Percentiles rank a stretch among this genome's conserved stretches.
These are phyloP conservation scores for Noctua janthe DNA, from an alignment of 2,888 invertebrate genomes.

Conservation along the genomic window DNA sequence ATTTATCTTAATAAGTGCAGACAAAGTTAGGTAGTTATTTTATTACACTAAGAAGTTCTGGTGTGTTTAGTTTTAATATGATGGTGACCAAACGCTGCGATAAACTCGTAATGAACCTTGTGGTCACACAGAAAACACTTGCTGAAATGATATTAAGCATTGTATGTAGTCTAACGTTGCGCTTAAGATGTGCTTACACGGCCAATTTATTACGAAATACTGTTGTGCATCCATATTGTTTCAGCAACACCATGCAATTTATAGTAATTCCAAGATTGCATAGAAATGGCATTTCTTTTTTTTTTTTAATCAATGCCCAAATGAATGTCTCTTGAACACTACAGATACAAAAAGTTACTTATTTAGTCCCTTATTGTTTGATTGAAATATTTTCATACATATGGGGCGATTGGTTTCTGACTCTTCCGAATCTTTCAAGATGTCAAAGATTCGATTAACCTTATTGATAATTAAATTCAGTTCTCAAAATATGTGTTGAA, in stretches of 20 bases:
- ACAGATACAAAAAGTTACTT: background rate
- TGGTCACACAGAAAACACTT: constrained; percentile 34
- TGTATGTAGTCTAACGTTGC: constrained; percentile 1
- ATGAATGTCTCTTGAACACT: constrained; percentile 24
- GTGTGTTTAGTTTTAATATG: constrained; percentile 55
- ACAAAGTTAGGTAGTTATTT: constrained; percentile 55
- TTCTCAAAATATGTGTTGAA: background rate
- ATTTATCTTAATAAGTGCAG: constrained; percentile 60
- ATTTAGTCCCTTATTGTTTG: background rate
- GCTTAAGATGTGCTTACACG: background rate
- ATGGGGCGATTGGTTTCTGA: background rate
- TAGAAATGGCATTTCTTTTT: background rate
- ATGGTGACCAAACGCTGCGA: constrained; percentile 57
- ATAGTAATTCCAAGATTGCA: background rate
- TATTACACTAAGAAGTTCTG: constrained; percentile 38
- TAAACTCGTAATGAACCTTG: constrained; percentile 36
- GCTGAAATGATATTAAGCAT: constrained; percentile 7
- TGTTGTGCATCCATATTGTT: background rate
- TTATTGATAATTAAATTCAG: background rate
- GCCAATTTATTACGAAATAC: background rate
- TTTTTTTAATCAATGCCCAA: too few relatives aligned
- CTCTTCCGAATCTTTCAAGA: background rate
- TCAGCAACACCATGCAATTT: background rate
- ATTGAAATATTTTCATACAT: constrained; percentile 3
- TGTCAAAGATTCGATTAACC: background rate